Evolutionary conservation across 1,140 invertebrate genomes (phyloP).

Genomic region (Nasonia giraulti): DNA sequence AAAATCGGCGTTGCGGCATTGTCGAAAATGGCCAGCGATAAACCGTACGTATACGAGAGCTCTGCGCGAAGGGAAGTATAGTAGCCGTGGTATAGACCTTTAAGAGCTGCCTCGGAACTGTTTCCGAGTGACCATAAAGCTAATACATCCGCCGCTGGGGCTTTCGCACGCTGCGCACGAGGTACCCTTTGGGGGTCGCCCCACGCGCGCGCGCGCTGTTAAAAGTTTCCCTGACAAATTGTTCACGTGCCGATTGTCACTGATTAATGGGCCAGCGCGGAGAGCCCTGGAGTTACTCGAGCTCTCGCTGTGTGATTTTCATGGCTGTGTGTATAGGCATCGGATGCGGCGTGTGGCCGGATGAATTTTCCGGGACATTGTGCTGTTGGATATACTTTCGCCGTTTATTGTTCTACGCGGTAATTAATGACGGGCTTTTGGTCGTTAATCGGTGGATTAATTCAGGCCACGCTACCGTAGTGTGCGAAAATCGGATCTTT

Average conservation of each 20-base stretch:
- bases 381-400: not conserved
- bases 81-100: constrained; percentile 34
- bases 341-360: not conserved
- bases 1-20: constrained; percentile 43
- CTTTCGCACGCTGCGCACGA: constrained; percentile 48
- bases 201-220: constrained; percentile 33
- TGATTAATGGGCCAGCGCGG: constrained; percentile 38
- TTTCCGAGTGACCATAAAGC: constrained; percentile 71
- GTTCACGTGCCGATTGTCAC: constrained; percentile 67
- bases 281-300: too few relatives aligned
- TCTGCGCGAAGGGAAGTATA: not conserved
- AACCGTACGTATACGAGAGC: constrained; percentile 58
- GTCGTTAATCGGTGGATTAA: too few relatives aligned
- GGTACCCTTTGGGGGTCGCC: not conserved
- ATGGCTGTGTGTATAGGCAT: not conserved
- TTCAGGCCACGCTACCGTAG: not conserved
- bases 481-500: not conserved
- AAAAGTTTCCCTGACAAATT: constrained; percentile 68
- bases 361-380: not conserved
- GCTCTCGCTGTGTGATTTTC: not conserved
- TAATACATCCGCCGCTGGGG: constrained; percentile 69
- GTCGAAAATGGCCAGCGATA: constrained; percentile 67
- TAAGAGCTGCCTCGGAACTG: constrained; percentile 65
- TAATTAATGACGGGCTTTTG: not conserved
- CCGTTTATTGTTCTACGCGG: too few relatives aligned